phyloP scores from a whole-genome alignment of 2,113 vertebrate genomes.

The Tragulus kanchil region DNA sequence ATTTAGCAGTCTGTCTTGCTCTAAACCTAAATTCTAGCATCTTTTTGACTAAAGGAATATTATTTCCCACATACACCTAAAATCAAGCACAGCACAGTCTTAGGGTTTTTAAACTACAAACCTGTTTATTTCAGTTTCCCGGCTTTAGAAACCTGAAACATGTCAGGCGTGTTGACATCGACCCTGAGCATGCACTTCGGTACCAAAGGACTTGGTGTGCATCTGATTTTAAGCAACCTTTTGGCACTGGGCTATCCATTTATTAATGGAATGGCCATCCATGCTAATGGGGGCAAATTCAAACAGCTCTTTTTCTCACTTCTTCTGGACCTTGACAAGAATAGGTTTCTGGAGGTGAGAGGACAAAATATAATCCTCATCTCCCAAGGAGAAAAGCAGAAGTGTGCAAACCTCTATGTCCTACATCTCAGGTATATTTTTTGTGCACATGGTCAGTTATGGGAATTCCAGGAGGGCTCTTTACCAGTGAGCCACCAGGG shows the following conservation, averaged over 20 bases:
- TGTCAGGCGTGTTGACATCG: fast-evolving
- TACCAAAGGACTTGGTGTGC: not conserved
- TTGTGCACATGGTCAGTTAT: not conserved
- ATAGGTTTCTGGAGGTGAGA: not conserved
- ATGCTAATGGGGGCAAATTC: not conserved
- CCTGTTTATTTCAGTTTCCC: not conserved
- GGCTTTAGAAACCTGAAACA: not conserved
- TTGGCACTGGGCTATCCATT: not conserved
- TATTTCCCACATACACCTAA: not conserved
- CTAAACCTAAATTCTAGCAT: not conserved
- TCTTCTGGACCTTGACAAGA: not conserved
- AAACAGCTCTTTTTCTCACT: not conserved
- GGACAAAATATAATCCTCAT: not conserved
- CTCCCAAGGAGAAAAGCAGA: not conserved
- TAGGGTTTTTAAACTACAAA: not conserved
- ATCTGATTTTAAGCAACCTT: not conserved
- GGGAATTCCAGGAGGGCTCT: not conserved
- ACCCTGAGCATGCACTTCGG: not conserved
- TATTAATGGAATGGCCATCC: no score
- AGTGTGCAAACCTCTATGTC: not conserved
- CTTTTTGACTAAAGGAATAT: not conserved
- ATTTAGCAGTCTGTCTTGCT: not conserved
- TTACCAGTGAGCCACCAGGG: not conserved
- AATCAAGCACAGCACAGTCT: not conserved
- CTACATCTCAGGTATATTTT: not conserved